Evolutionary conservation across 2,888 invertebrate genomes (phyloP).

Genomic region (Archips xylosteana): DNA sequence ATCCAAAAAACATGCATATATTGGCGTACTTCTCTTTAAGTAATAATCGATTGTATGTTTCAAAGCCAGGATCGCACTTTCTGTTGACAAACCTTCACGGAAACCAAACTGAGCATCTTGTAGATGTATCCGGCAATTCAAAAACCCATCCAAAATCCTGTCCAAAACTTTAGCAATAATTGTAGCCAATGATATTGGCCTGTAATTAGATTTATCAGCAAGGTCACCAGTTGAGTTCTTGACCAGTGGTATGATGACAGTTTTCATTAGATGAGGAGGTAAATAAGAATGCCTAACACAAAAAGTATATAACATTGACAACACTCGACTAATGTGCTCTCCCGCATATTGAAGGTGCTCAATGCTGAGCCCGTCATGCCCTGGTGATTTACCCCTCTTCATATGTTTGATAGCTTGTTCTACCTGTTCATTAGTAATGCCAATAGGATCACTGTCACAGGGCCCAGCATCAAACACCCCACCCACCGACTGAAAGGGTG

Average conservation of each 20-base stretch:
- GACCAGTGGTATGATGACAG: neutral
- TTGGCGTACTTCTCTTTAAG: neutral
- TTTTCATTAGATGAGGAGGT: neutral
- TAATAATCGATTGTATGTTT: too few species aligned
- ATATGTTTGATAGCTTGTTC: neutral
- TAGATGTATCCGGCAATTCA: neutral
- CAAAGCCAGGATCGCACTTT: neutral
- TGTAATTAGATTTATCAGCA: neutral
- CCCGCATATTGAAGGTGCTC: neutral
- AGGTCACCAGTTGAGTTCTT: neutral
- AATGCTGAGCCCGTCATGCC: neutral
- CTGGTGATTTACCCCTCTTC: neutral
- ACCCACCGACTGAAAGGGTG: neutral
- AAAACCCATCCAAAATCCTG: neutral
- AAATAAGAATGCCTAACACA: neutral
- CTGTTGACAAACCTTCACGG: neutral
- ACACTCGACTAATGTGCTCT: neutral
- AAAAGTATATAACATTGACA: neutral
- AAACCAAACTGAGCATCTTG: constrained; percentile 4
- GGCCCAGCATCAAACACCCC: neutral
- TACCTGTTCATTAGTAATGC: neutral
- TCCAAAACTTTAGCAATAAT: neutral
- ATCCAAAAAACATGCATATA: neutral
- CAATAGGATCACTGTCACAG: neutral
- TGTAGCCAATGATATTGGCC: neutral